Percentiles rank a stretch among this genome's conserved stretches.
phyloP scores from a whole-genome alignment of 1,140 invertebrate species.

The Leucophenga varia region DNA sequence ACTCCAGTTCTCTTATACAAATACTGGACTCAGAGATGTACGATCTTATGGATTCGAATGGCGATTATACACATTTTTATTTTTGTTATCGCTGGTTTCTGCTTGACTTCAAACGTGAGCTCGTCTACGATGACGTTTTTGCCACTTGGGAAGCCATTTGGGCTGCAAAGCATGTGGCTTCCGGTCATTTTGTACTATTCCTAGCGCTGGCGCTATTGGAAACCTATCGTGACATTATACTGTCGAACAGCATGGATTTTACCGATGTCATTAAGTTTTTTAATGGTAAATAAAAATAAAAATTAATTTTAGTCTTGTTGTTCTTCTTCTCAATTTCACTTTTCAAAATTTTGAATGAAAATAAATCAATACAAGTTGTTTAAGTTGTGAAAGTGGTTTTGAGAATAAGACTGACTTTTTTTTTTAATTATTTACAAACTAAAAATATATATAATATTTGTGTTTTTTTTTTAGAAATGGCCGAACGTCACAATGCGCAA shows the following conservation, averaged over 20 bases:
- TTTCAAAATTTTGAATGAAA: neutral
- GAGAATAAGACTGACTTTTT: too few species aligned
- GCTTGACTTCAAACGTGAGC: slow-evolving; percentile 71
- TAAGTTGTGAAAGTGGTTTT: neutral
- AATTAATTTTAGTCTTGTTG: too few species aligned
- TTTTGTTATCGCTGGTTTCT: slow-evolving; percentile 92
- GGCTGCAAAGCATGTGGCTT: slow-evolving; percentile 81
- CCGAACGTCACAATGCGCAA: slow-evolving; percentile 84
- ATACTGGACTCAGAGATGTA: slow-evolving; percentile 90
- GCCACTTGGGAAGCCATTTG: slow-evolving; percentile 90
- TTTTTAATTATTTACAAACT: neutral
- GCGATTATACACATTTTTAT: slow-evolving; percentile 93
- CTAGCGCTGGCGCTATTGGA: slow-evolving; percentile 85
- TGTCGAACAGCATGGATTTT: slow-evolving; percentile 94
- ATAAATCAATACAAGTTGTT: neutral
- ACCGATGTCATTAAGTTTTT: slow-evolving; percentile 98
- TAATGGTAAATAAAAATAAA: slow-evolving; percentile 70
- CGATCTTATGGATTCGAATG: slow-evolving; percentile 88
- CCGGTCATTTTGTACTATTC: slow-evolving; percentile 88
- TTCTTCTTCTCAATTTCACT: too few species aligned
- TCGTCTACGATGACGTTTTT: slow-evolving; percentile 88
- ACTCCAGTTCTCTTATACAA: slow-evolving; percentile 68
- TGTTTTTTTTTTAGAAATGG: slow-evolving; percentile 79
- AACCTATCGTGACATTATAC: slow-evolving; percentile 86
- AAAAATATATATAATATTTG: neutral